Evolutionary conservation across 2,888 invertebrate genomes (phyloP).

Genomic region (Flexamia atlantica): DNA sequence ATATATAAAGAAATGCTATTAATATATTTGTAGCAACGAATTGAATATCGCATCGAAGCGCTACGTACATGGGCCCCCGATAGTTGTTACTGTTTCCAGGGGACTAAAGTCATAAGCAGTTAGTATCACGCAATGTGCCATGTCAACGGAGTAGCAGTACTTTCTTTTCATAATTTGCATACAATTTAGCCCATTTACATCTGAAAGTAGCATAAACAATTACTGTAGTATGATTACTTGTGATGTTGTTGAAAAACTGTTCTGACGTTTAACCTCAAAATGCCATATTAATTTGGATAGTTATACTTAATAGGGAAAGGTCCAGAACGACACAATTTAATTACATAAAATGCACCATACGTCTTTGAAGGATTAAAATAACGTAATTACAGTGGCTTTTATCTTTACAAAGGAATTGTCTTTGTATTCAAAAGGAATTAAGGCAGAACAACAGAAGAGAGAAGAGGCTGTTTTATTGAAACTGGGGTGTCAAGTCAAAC

Average conservation of each 20-base stretch:
- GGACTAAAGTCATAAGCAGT: neutral
- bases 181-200: neutral
- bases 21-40: too few species aligned
- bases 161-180: slow-evolving; percentile 11
- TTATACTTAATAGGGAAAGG: neutral
- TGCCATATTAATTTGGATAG: too few species aligned
- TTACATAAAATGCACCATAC: slow-evolving; percentile 8
- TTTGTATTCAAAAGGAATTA: slow-evolving; percentile 49
- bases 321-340: neutral
- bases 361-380: neutral
- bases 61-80: too few species aligned
- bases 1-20: too few species aligned
- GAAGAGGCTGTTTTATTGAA: slow-evolving; percentile 54
- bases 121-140: neutral
- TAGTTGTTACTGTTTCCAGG: slow-evolving; percentile 27
- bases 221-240: neutral
- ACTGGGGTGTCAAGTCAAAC: slow-evolving; percentile 56
- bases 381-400: slow-evolving; percentile 29
- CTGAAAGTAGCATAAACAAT: neutral
- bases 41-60: too few species aligned
- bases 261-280: too few species aligned
- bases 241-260: neutral
- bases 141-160: neutral
- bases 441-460: slow-evolving; percentile 21
- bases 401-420: slow-evolving; percentile 8